Evolutionary conservation across 2,113 vertebrate species (phyloP).

Genomic region (Progne subis): DNA sequence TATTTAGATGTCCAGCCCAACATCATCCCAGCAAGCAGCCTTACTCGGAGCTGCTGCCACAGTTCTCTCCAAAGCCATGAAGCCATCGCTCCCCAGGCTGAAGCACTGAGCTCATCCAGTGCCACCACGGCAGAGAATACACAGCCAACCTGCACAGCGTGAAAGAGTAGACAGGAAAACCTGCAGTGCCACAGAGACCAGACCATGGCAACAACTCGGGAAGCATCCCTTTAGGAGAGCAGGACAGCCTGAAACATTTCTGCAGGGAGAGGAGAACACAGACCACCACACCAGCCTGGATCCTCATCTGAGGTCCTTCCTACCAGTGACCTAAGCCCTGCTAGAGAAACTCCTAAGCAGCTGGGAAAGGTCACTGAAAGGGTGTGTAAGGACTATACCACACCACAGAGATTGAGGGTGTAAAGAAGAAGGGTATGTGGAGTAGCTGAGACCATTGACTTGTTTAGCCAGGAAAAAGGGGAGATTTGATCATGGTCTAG

Average conservation of each 20-base stretch:
- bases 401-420: neutral
- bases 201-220: neutral
- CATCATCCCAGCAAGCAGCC: neutral
- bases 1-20: neutral
- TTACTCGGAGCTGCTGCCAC: neutral
- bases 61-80: neutral
- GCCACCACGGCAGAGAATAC: neutral
- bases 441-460: neutral
- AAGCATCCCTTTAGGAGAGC: neutral
- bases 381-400: neutral
- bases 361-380: neutral
- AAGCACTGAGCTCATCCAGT: neutral
- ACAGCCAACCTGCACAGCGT: neutral
- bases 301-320: neutral
- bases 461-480: neutral
- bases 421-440: neutral
- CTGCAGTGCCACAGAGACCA: too few species aligned
- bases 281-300: neutral
- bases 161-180: neutral
- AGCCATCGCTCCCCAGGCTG: fast-evolving
- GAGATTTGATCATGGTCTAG: neutral
- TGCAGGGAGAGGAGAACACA: fast-evolving
- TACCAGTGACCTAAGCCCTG: neutral
- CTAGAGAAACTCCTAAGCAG: neutral
- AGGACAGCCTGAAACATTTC: neutral